Evolutionary conservation across 2,888 invertebrate species (phyloP).

Genomic region (Clistopyga incitator): DNA sequence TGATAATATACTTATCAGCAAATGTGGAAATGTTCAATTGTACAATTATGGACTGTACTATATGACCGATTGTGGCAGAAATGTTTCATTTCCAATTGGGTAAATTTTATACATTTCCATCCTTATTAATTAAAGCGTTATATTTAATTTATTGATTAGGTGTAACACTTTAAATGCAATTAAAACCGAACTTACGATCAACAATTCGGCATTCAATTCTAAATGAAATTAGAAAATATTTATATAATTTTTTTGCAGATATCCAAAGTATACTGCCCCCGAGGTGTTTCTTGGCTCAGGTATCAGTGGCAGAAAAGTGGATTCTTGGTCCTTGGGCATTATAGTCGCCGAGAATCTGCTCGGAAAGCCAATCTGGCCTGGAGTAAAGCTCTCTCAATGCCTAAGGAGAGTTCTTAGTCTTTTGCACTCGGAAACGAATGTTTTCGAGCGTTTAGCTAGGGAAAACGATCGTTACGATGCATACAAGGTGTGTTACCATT

Average conservation of each 20-base stretch:
- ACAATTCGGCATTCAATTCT: not conserved
- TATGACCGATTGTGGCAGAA: constrained; percentile 94
- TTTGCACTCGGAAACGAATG: constrained; percentile 86
- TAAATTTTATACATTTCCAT: constrained; percentile 82
- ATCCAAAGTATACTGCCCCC: constrained; percentile 92
- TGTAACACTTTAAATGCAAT: too few species aligned
- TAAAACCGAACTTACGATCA: too few species aligned
- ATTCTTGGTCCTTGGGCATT: constrained; percentile 98
- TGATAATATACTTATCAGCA: constrained; percentile 92
- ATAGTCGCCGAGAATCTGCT: constrained; percentile 93
- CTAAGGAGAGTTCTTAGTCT: constrained; percentile 91
- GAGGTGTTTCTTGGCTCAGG: constrained; percentile 90
- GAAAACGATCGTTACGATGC: constrained; percentile 90
- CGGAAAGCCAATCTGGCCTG: constrained; percentile 89
- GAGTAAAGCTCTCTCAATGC: constrained; percentile 90
- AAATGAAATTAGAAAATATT: not conserved
- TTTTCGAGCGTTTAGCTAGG: constrained; percentile 90
- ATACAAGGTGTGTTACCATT: constrained; percentile 86
- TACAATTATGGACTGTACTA: constrained; percentile 97
- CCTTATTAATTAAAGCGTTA: not conserved
- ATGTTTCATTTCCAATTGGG: constrained; percentile 96
- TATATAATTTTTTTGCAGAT: constrained; percentile 84
- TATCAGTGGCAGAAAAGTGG: constrained; percentile 90
- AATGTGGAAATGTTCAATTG: constrained; percentile 90
- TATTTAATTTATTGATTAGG: too few species aligned